Base-by-base conservation (phyloP, 2,113 vertebrate species). In the Catharus minimus region DNA sequence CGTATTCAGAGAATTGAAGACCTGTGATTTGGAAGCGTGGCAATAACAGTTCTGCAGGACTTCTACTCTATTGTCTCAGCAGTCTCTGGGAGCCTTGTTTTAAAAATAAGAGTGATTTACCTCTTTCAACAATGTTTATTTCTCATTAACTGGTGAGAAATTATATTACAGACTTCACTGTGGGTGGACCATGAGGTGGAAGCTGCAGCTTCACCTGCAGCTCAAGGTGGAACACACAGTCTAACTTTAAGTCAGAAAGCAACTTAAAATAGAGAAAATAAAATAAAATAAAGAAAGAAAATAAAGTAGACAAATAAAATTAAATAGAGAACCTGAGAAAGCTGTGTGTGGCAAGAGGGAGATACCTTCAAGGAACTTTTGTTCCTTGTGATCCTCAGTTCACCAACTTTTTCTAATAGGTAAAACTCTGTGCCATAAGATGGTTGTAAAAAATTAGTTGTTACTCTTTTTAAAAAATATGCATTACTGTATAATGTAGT, bases 191-290 rank as follows among this genome's bases (percentile, higher is more conserved):
- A 6, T 43, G 36, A 44, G 49, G 49, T 50, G 49, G 49, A 50
- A 50, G 26, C 49, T 50, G 49, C 49, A 50, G 49, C 15, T 53
- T 68, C 8, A 26, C 5, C 39, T 65, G 36, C 30, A 72, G 41
- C 82, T 89, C 19, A 20, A 18, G 21, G 16, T 49, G 49, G 64
- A 80, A 32, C 39, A 30, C 21, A 17, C 3, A 16, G 10, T 21
- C 27, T 55, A 19, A 44, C 41, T 27, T 44, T 0, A 3, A 28
- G 9, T 55, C 1, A 3, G 11, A 11, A 50, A 24, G 11, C 15
- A 75, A 2, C 53, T 50, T 85, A 44, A 67, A 67, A n/a, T 13
- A 23, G 44, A 60, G 72, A 44, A 67, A 85, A 38, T 44, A 38
- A 36, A 50, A 13, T 16, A 75, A 67, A 67, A 66, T 41, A 58